Percentiles rank a stretch among this genome's conserved stretches.
Conservation (phyloP, 1,140 invertebrate species). For the Leptinotarsa undecemlineata region DNA sequence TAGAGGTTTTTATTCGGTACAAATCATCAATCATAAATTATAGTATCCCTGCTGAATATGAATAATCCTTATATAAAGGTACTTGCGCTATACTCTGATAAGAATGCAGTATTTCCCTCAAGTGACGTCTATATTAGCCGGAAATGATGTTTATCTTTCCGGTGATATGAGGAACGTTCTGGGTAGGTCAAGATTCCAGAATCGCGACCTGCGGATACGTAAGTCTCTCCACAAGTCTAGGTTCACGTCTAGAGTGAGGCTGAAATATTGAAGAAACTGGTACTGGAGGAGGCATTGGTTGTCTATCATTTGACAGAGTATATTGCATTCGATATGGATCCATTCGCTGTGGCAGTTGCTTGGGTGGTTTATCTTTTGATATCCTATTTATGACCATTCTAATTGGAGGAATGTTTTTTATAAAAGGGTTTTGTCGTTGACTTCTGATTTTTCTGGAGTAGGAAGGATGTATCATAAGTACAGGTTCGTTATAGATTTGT, state of each 20-base stretch:
- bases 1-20: no score
- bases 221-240: background rate
- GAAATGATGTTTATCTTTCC: no score
- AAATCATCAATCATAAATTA: no score
- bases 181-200: no score
- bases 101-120: no score
- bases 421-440: slow-evolving; percentile 73
- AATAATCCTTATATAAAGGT: no score
- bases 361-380: slow-evolving; percentile 31
- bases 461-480: slow-evolving; percentile 84
- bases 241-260: slow-evolving; percentile 43
- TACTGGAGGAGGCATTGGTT: slow-evolving; percentile 51
- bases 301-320: slow-evolving; percentile 37
- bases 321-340: slow-evolving; percentile 54
- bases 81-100: no score
- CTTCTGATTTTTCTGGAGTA: slow-evolving; percentile 80
- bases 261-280: slow-evolving; percentile 53
- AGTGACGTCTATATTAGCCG: no score
- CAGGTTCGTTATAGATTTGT: slow-evolving; percentile 72
- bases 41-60: no score
- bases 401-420: slow-evolving; percentile 69
- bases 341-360: slow-evolving; percentile 38
- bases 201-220: no score
- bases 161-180: no score
- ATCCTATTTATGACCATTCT: slow-evolving; percentile 11